Base-by-base conservation (phyloP, 2,113 vertebrate genomes). In the Melanocharis versteri region DNA sequence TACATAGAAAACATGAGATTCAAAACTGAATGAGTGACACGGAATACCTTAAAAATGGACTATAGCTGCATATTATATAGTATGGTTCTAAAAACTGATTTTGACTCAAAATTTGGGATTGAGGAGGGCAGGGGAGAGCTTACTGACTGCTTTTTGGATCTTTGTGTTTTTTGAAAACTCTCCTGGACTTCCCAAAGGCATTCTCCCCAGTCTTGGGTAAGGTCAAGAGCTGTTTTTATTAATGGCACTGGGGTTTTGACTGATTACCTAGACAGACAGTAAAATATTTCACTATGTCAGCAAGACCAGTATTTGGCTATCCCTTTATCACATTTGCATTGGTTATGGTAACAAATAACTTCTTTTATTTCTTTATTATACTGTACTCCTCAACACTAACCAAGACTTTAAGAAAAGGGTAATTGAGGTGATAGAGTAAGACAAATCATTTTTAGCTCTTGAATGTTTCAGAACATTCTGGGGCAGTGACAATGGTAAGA, bases 51-150 rank as follows among this genome's bases (percentile, higher is more conserved):
- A 75, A 71, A 83, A 84, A 76, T 19, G 4, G 9, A 40, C 26
- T 68, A 18, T 3, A 70, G 27, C 37, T 39, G 16, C 19, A 19
- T 19, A 61, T 6, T 42, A 66, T 10, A n/a, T 4, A 33, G 7
- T 40, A 48, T 3, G 33, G 56, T 26, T 61, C 21, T 56, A 70
- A 48, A 19, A 60, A 33, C 14, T 54, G 18, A n/a, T 65, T 79
- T 62, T 83, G 40, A 65, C 45, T 65, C 10, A 68, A 56, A 54
- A 87, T 64, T 45, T 15, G 10, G 2, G 18, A 15, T 7, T 28
- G 15, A 57, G 7, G 2, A 1, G 3, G 8, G 21, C 2, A 60
- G 8, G 9, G 18, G 3, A 65, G 13, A 44, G 14, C 6, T 76
- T 54, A 39, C 30, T 89, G 68, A 42, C 44, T 35, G n/a, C 18